phyloP scores from a whole-genome alignment of 2,113 vertebrate genomes.

The Pseudolaguvia tuberculata region DNA sequence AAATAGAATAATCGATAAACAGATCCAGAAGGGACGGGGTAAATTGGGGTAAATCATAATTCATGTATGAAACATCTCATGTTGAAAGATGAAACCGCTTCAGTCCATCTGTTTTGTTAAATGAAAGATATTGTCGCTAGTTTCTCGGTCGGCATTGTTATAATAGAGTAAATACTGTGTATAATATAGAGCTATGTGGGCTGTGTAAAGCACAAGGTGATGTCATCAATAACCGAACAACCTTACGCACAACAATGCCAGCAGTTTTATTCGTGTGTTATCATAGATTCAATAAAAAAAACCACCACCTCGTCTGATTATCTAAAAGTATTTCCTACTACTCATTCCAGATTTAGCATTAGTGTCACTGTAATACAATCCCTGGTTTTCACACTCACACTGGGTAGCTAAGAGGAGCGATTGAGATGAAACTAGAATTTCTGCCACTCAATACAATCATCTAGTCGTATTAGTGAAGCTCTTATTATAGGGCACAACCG shows the following conservation, averaged over 20 bases:
- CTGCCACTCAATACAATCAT: conserved; percentile 33
- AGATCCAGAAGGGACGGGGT: background rate
- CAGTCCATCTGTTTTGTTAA: background rate
- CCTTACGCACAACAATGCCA: too few species aligned
- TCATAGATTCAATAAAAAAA: too few species aligned
- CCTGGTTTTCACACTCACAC: background rate
- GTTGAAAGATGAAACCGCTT: background rate
- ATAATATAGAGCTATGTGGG: background rate
- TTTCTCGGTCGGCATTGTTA: background rate
- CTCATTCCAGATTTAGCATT: background rate
- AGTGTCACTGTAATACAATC: conserved; percentile 2
- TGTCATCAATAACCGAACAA: too few species aligned
- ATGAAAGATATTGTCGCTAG: background rate
- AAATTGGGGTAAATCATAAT: background rate
- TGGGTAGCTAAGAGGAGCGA: background rate
- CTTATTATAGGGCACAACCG: conserved; percentile 17
- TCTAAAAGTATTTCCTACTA: background rate
- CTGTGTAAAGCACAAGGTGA: too few species aligned
- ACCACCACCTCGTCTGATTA: too few species aligned
- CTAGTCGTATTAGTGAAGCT: conserved; percentile 29
- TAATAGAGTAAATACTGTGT: background rate
- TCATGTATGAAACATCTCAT: background rate
- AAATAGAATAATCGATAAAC: background rate
- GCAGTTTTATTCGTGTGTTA: background rate
- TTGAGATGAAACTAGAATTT: conserved; percentile 22